Base-by-base conservation (phyloP, 2,888 invertebrate genomes). In the Lacanobia wlatinum region DNA sequence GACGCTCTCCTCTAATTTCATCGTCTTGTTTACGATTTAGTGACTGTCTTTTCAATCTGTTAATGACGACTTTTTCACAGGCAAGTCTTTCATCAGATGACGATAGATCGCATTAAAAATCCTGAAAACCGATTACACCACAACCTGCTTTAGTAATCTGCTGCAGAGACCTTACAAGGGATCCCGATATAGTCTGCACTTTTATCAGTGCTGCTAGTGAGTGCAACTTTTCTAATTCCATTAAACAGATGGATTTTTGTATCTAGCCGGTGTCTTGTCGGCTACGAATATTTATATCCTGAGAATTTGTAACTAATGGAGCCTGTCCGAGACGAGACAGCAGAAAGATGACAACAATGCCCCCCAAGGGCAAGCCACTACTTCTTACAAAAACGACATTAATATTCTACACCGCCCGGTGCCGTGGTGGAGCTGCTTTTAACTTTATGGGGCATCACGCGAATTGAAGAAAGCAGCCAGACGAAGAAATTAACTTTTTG, bases 261-360 rank as follows among this genome's bases (percentile, higher is more conserved):
- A 74, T 84, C 77, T 78, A 67, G 68, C 59, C 63, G 21, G 65
- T 70, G 56, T 60, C 62, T 77, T 69, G 67, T 79, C 64, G 76
- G 78, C 75, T 80, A 80, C 74, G 85, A 89, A 90, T 89, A 87
- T 90, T 90, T 90, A 88, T 90, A 91, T 89, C 84, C 89, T 88
- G 77, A 87, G 89, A 91, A 92, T 93, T 91, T 90, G 86, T 92
- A 93, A 94, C 87, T 93, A 93, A 94, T 94, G 93, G 90, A 90
- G 89, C 78, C 89, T 93, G 92, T 94, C 94, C 90, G 81, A 87
- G 85, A 83, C 83, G 86, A 88, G 93, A 93, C 93, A 90, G 91
- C 85, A 89, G 90, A 89, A 90, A 91, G 91, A 93, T 92, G 92
- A 93, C 90, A 85, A 87, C 87, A 84, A 84, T 82, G 82, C 83